A percentile compares a stretch with the other conserved stretches of the same genome.
These are phyloP conservation scores for Protaetia brevitarsis DNA, from an alignment of 1,140 invertebrate species.

Conservation along the genomic window DNA sequence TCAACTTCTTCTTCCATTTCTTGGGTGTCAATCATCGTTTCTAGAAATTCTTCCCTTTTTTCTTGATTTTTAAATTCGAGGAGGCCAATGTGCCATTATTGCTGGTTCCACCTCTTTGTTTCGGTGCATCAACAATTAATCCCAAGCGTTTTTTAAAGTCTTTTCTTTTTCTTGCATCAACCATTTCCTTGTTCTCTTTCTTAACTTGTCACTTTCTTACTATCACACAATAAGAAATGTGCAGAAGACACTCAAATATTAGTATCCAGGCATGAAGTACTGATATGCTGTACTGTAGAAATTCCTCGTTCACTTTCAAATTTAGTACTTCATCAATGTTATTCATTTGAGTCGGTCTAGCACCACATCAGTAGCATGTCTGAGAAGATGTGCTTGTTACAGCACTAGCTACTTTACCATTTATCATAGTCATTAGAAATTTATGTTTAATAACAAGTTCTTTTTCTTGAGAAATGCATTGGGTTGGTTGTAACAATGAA, in stretches of 20 bases:
- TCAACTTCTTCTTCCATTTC: too few relatives aligned
- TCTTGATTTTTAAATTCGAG: too few relatives aligned
- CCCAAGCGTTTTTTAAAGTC: constrained; percentile 38
- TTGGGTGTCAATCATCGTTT: too few relatives aligned
- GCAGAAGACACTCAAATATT: constrained; percentile 46
- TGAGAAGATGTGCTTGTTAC: constrained; percentile 31
- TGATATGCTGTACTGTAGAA: constrained; percentile 41
- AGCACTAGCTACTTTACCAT: not conserved
- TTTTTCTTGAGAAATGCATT: not conserved
- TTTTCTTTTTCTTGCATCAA: constrained; percentile 19
- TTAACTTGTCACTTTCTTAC: constrained; percentile 39
- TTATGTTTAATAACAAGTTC: not conserved
- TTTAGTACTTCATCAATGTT: constrained; percentile 30
- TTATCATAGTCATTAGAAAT: not conserved
- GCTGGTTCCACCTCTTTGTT: too few relatives aligned
- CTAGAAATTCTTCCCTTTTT: too few relatives aligned
- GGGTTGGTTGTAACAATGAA: not conserved
- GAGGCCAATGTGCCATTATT: too few relatives aligned
- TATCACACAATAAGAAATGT: constrained; percentile 43
- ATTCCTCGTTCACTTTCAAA: constrained; percentile 30
- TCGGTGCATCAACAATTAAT: constrained; percentile 44
- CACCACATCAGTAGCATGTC: constrained; percentile 45
- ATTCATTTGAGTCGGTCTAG: constrained; percentile 43
- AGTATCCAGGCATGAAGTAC: constrained; percentile 45
- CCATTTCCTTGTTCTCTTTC: constrained; percentile 35